Conservation (phyloP, 2,797 vertebrate genomes). For the Austrolebias charrua region DNA sequence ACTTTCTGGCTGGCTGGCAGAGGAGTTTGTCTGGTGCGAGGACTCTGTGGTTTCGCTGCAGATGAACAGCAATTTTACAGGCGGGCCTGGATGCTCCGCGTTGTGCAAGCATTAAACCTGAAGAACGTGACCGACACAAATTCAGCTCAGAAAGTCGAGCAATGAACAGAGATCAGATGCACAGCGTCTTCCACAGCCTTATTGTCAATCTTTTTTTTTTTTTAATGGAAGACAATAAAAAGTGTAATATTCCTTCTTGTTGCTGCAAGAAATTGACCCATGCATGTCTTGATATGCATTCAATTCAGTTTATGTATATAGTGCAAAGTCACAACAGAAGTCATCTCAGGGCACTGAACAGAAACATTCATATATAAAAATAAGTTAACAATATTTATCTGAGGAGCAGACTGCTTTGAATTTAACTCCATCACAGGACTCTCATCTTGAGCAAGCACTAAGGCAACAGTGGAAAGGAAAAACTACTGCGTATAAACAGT, state of each 20-base stretch:
- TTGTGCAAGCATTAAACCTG: conserved; percentile 69
- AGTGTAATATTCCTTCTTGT: conserved; percentile 29
- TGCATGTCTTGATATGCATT: conserved; percentile 19
- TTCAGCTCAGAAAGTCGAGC: conserved; percentile 36
- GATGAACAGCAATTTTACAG: conserved; percentile 69
- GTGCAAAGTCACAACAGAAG: too few relatives aligned
- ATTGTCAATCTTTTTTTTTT: conserved; percentile 65
- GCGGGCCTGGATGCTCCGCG: conserved; percentile 65
- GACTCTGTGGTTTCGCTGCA: conserved; percentile 75
- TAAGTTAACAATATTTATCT: too few relatives aligned
- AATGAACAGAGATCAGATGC: conserved; percentile 57
- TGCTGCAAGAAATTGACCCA: neutral
- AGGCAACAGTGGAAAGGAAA: too few relatives aligned
- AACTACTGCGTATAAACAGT: conserved; percentile 17
- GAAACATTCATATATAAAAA: too few relatives aligned
- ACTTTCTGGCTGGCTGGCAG: conserved; percentile 72
- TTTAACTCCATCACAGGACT: too few relatives aligned
- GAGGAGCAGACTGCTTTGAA: too few relatives aligned
- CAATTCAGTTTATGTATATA: too few relatives aligned
- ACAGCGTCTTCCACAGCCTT: conserved; percentile 63
- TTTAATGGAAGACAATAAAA: conserved; percentile 47
- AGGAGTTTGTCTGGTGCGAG: conserved; percentile 64
- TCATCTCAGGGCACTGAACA: too few relatives aligned
- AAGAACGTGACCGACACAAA: conserved; percentile 27
- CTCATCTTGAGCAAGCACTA: too few relatives aligned